Percentiles rank a stretch among this genome's conserved stretches.
Conservation (phyloP, 1,140 invertebrate species). For the Aphelinus certus region DNA sequence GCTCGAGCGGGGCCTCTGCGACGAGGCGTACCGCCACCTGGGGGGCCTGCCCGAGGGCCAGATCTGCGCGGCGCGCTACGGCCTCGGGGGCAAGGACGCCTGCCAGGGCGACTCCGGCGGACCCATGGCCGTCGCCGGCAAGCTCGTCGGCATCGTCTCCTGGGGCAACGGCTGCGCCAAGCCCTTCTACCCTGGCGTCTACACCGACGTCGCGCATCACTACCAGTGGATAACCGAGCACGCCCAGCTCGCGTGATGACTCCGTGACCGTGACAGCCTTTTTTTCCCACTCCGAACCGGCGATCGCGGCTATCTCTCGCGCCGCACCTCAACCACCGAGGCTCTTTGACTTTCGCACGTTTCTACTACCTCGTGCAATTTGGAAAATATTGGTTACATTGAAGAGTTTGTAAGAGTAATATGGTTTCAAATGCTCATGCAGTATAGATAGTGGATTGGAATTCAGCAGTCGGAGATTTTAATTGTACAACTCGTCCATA, state of each 20-base stretch:
- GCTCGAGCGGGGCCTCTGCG: slow-evolving; percentile 42
- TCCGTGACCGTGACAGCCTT: too few species aligned
- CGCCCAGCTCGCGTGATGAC: not conserved
- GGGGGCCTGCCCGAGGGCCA: slow-evolving; percentile 47
- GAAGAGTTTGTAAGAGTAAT: too few species aligned
- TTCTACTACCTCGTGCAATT: too few species aligned
- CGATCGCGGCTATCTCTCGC: too few species aligned
- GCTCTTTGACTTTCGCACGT: too few species aligned
- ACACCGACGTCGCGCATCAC: slow-evolving; percentile 62
- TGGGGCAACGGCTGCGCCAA: slow-evolving; percentile 68
- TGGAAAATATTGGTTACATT: too few species aligned
- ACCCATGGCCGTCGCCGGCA: slow-evolving; percentile 51
- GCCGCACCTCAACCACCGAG: too few species aligned
- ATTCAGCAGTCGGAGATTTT: too few species aligned
- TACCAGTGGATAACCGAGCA: slow-evolving; percentile 56
- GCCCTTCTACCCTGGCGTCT: slow-evolving; percentile 64
- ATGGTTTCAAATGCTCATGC: too few species aligned
- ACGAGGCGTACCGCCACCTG: slow-evolving; percentile 24
- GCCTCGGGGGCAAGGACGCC: slow-evolving; percentile 63
- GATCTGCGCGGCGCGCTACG: slow-evolving; percentile 62
- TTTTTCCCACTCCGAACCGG: too few species aligned
- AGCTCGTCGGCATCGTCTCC: slow-evolving; percentile 67
- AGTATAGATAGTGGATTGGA: too few species aligned
- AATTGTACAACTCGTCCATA: too few species aligned
- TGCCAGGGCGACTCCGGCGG: slow-evolving; percentile 65